These are phyloP conservation scores for Scelioninae gen. 1 DNA, from an alignment of 2,888 invertebrate species.

Conservation along the genomic window DNA sequence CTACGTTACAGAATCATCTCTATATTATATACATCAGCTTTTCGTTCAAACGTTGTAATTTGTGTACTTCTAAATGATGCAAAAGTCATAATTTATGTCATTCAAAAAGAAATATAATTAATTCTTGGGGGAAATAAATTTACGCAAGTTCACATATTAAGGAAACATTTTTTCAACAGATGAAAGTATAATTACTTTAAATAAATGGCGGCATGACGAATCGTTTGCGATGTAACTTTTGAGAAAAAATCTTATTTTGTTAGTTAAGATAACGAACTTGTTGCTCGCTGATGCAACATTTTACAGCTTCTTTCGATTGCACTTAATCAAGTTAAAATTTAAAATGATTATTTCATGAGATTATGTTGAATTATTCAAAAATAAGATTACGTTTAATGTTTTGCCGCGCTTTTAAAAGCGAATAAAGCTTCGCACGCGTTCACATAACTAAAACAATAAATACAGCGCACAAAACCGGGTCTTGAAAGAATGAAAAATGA, in stretches of 20 bases:
- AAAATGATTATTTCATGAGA: conserved; percentile 25
- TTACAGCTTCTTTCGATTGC: conserved; percentile 12
- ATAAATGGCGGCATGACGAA: background rate
- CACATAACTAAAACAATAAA: conserved; percentile 28
- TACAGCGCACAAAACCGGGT: conserved; percentile 20
- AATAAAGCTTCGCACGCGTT: conserved; percentile 18
- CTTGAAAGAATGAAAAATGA: conserved; percentile 47
- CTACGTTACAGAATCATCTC: no score
- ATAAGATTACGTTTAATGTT: conserved; percentile 17
- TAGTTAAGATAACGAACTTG: conserved; percentile 20
- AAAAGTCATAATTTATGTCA: no score
- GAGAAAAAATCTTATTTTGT: conserved; percentile 10
- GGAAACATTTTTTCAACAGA: background rate
- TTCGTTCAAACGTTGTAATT: no score
- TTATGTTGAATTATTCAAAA: conserved; percentile 32
- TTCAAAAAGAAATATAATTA: no score
- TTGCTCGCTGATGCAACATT: conserved; percentile 6
- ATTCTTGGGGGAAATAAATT: no score
- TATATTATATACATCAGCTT: no score
- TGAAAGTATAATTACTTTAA: background rate
- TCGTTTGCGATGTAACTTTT: conserved; percentile 9
- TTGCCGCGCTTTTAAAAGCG: conserved; percentile 11
- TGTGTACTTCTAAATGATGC: no score
- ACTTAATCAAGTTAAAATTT: conserved; percentile 21
- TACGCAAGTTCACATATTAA: no score